phyloP scores from a whole-genome alignment of 2,888 invertebrate species.

The Noctua comes region DNA sequence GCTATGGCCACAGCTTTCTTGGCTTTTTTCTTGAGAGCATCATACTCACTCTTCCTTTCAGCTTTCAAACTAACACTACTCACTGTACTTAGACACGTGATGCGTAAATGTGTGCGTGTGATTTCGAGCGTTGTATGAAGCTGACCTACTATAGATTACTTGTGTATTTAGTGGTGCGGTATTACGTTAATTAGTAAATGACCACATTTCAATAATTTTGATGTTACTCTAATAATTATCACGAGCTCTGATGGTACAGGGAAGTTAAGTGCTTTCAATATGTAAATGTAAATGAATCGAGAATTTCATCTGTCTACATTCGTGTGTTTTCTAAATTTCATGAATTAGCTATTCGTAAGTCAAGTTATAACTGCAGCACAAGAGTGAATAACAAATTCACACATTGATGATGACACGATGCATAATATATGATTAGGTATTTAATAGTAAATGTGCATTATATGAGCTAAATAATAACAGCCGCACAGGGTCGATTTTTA shows the following conservation, averaged over 20 bases:
- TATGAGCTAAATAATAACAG: neutral
- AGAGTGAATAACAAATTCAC: neutral
- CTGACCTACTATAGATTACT: neutral
- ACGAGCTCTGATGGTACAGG: neutral
- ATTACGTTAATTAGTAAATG: slow-evolving; percentile 22
- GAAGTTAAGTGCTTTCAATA: neutral
- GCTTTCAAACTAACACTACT: too few species aligned
- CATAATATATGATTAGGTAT: neutral
- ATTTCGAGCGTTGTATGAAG: neutral
- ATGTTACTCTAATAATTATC: slow-evolving; percentile 14
- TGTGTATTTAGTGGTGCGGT: neutral
- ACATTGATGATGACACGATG: neutral
- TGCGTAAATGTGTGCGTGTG: neutral
- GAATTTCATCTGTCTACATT: neutral
- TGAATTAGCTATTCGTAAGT: neutral
- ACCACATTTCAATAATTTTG: slow-evolving; percentile 25
- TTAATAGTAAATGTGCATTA: too few species aligned
- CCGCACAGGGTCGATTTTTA: neutral
- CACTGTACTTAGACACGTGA: neutral
- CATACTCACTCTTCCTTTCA: too few species aligned
- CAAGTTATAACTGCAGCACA: neutral
- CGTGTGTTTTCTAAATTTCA: neutral
- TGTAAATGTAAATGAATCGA: neutral
- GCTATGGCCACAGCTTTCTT: too few species aligned
- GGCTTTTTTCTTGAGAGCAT: too few species aligned